Conservation (phyloP, 23 tunicate genomes). For the Clavelina lepadiformis region DNA sequence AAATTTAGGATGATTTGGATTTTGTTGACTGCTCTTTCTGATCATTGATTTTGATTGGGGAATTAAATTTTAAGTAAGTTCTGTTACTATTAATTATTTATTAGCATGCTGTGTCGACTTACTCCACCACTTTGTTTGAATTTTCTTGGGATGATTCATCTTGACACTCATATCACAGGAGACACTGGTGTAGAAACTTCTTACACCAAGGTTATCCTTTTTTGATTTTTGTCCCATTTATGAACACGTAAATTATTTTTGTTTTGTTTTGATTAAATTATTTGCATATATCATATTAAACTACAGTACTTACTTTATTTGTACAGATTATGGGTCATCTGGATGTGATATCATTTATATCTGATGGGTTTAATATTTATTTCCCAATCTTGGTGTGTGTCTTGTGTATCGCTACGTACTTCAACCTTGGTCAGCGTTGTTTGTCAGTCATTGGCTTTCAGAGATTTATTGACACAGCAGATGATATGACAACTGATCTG, state of each 20-base stretch:
- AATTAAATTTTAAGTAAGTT: too few species aligned
- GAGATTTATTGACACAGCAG: constrained; percentile 78
- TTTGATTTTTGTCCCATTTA: background rate
- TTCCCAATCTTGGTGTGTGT: constrained; percentile 95
- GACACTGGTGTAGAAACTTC: constrained; percentile 59
- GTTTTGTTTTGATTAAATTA: background rate
- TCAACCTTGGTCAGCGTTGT: constrained; percentile 84
- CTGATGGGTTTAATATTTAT: constrained; percentile 94
- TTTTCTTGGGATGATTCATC: constrained; percentile 91
- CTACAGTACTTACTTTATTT: background rate
- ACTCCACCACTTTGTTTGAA: constrained; percentile 95
- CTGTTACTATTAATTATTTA: too few species aligned
- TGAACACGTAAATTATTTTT: background rate
- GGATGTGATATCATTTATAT: constrained; percentile 79
- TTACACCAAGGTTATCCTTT: constrained; percentile 51
- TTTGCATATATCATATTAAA: background rate
- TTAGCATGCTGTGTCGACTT: constrained; percentile 81
- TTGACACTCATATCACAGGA: constrained; percentile 76
- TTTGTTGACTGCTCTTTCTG: too few species aligned
- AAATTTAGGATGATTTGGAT: too few species aligned
- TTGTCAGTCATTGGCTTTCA: constrained; percentile 85
- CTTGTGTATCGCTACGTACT: constrained; percentile 87
- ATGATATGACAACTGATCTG: constrained; percentile 87
- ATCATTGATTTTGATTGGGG: too few species aligned
- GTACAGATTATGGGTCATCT: constrained; percentile 89